Base-by-base conservation (phyloP, 2,888 invertebrate species). In the Digitonthophagus gazella region DNA sequence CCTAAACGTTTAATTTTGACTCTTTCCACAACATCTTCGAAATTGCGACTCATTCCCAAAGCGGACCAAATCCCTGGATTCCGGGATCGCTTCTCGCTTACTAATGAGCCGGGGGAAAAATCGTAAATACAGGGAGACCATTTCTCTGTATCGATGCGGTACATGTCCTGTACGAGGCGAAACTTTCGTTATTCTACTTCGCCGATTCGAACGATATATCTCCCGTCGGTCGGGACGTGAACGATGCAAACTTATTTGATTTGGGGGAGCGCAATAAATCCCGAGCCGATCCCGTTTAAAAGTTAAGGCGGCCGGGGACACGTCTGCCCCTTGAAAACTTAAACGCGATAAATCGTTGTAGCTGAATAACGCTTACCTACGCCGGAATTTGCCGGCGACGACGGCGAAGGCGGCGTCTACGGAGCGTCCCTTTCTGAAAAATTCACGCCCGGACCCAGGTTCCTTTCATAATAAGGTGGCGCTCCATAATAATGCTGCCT, bases 311-410 rank as follows among this genome's bases (percentile, higher is more conserved):
- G 3, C 61, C 19, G 61, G 20, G 20, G 61, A 19, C 61, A 19
- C 61, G 61, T 19, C 61, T 61, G 61, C 20, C 61, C 61, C 61
- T 61, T 61, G 61, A 61, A 61, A 61, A 61, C 61, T 61, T 61
- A 61, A 61, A 61, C 61, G 61, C 20, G 61, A 61, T 61, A 61
- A 61, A 61, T 61, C 20, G 61, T 61, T 61, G 61, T 61, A 61
- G 61, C 61, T n/a, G 61, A 61, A 61, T 61, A 61, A 61, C 18
- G 61, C 61, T 61, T 61, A 61, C 61, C 61, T 61, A 61, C 20
- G 61, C 18, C 18, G 61, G 61, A 61, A 61, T 61, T 61, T 61
- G 18, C 11, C 57, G 57, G 57, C 57, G 57, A 2, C 20, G 28
- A 44, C 6, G 28, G 28, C 28, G 28, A 44, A 6, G 28, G 11